Evolutionary conservation across 2,113 vertebrate genomes (phyloP).

Genomic region (Macquaria ambigua): DNA sequence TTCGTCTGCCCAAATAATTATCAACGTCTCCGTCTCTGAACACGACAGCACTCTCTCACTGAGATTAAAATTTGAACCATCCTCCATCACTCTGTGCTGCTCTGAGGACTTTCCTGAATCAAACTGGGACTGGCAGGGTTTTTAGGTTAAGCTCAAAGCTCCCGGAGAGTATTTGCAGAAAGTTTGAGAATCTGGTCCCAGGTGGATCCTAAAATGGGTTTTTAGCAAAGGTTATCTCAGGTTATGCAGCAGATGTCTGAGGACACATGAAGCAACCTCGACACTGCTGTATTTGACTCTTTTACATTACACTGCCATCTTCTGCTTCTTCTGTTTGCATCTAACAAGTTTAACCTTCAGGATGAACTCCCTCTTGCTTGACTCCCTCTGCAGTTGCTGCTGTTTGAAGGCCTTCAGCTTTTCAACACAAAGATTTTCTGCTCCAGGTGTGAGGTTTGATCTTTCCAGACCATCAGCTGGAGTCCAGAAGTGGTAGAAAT

Average conservation of each 20-base stretch:
- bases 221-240: not conserved
- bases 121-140: not conserved
- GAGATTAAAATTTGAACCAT: not conserved
- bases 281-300: not conserved
- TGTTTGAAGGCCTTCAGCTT: not conserved
- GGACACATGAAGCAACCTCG: not conserved
- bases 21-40: too few species aligned
- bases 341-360: too few species aligned
- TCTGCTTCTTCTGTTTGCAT: too few species aligned
- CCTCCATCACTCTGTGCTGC: not conserved
- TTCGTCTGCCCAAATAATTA: too few species aligned
- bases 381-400: not conserved
- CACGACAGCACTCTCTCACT: not conserved
- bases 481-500: not conserved
- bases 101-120: not conserved
- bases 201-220: not conserved
- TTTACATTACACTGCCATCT: too few species aligned
- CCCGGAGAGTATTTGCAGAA: not conserved
- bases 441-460: conserved; percentile 1
- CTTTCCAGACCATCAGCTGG: not conserved
- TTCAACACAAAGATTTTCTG: fast-evolving
- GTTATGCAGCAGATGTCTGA: not conserved
- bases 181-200: not conserved
- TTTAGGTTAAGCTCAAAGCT: not conserved
- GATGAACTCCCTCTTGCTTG: too few species aligned